Conservation (phyloP, 2,797 vertebrate genomes). For the Sitta carolinensis region DNA sequence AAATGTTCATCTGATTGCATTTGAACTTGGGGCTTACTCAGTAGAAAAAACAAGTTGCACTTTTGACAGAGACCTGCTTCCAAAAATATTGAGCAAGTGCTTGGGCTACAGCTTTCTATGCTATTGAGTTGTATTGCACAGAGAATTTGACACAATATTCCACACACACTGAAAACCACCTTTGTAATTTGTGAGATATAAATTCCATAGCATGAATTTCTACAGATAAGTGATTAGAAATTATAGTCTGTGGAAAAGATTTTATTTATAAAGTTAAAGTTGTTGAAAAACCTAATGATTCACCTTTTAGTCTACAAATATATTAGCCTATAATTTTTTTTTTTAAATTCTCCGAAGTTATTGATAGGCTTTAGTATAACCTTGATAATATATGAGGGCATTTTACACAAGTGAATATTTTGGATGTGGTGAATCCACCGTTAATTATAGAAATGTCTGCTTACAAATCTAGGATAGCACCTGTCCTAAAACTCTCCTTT, state of each 20-base stretch:
- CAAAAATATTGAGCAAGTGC: not conserved
- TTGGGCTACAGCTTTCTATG: slow-evolving; percentile 27
- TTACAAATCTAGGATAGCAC: slow-evolving; percentile 47
- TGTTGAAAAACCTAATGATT: slow-evolving; percentile 64
- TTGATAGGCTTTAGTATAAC: slow-evolving; percentile 3
- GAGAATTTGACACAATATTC: slow-evolving; percentile 3
- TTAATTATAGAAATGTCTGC: slow-evolving; percentile 36
- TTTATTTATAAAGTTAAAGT: slow-evolving; percentile 55
- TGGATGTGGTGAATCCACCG: slow-evolving; percentile 28
- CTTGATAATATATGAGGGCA: not conserved
- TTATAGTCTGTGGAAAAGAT: slow-evolving; percentile 47
- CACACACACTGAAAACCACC: slow-evolving; percentile 40
- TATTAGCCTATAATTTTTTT: not conserved
- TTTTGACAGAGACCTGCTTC: slow-evolving; percentile 1
- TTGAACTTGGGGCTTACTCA: not conserved
- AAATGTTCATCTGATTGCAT: slow-evolving; percentile 22
- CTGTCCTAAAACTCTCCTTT: slow-evolving; percentile 66
- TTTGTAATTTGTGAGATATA: slow-evolving; percentile 65
- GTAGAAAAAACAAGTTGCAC: not conserved
- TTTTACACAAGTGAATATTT: not conserved
- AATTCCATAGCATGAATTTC: slow-evolving; percentile 53
- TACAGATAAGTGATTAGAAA: slow-evolving; percentile 69
- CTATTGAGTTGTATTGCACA: slow-evolving; percentile 34
- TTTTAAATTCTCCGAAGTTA: not conserved
- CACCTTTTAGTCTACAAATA: slow-evolving; percentile 5